These are phyloP conservation scores for Lepisosteus oculatus DNA, from an alignment of 2,113 vertebrate genomes.

Conservation along the genomic window DNA sequence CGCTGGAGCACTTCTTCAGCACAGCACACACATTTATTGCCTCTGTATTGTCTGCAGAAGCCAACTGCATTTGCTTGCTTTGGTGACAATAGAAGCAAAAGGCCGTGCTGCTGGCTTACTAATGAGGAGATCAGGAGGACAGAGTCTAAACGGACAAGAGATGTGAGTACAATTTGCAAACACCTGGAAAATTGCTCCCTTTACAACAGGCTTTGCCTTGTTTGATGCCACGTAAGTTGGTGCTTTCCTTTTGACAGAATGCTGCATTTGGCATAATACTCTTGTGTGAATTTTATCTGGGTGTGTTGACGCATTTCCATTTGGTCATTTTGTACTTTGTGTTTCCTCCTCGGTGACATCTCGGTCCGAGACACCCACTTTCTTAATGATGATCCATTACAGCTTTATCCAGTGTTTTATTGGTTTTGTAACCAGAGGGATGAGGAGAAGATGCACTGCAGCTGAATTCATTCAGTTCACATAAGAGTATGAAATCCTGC, in stretches of 20 bases:
- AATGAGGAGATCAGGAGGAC: background rate
- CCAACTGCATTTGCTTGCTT: constrained; percentile 9
- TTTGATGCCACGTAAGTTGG: background rate
- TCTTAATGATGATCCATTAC: background rate
- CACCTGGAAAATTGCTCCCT: background rate
- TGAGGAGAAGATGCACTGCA: constrained; percentile 3
- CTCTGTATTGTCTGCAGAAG: constrained; percentile 12
- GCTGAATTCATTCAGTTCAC: constrained; percentile 12
- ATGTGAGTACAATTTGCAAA: background rate
- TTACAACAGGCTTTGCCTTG: background rate
- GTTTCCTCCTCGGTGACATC: background rate
- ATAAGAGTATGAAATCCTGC: background rate
- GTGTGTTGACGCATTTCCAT: background rate
- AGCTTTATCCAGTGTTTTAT: constrained; percentile 14
- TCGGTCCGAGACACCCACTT: background rate
- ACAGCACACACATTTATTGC: constrained; percentile 8
- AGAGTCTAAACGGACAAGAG: background rate
- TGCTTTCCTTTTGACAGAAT: background rate
- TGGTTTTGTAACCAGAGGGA: constrained; percentile 1
- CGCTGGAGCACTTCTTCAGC: constrained; percentile 30
- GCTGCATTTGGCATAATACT: background rate
- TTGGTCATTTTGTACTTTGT: background rate
- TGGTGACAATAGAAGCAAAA: constrained; percentile 7
- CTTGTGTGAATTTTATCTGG: background rate
- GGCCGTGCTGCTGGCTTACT: background rate